Evolutionary conservation across 2,888 invertebrate genomes (phyloP).

Genomic region (Drosophila barbarae): DNA sequence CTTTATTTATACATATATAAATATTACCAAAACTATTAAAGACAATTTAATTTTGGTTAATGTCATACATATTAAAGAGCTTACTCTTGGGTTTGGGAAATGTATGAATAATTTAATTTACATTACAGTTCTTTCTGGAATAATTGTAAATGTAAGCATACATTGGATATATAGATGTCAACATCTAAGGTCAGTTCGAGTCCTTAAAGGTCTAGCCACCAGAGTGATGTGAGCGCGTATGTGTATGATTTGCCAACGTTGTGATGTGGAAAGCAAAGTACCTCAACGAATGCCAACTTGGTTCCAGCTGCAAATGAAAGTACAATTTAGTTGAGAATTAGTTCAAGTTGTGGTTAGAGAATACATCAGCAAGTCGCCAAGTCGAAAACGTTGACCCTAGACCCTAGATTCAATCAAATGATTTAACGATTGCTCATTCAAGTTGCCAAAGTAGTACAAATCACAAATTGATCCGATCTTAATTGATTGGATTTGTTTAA

Average conservation of each 20-base stretch:
- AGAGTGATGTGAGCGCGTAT: constrained; percentile 11
- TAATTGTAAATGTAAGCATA: not conserved
- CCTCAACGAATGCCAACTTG: constrained; percentile 60
- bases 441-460: constrained; percentile 18
- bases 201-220: not conserved
- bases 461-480: not conserved
- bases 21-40: not conserved
- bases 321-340: constrained; percentile 68
- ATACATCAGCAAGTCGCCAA: constrained; percentile 5
- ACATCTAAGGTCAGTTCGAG: not conserved
- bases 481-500: not conserved
- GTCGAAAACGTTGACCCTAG: not conserved
- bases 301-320: constrained; percentile 69
- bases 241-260: constrained; percentile 49
- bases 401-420: not conserved
- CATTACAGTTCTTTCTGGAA: not conserved
- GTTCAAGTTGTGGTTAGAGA: constrained; percentile 30
- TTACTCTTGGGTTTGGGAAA: not conserved
- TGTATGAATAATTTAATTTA: not conserved
- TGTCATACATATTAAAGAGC: not conserved
- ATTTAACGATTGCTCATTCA: not conserved
- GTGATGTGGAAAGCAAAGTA: constrained; percentile 65
- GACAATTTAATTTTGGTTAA: too few relatives aligned
- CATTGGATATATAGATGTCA: too few relatives aligned
- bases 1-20: not conserved